Percentiles rank a stretch among this genome's conserved stretches.
Conservation (phyloP, 2,888 invertebrate genomes). For the Cremastobaeus sp. region DNA sequence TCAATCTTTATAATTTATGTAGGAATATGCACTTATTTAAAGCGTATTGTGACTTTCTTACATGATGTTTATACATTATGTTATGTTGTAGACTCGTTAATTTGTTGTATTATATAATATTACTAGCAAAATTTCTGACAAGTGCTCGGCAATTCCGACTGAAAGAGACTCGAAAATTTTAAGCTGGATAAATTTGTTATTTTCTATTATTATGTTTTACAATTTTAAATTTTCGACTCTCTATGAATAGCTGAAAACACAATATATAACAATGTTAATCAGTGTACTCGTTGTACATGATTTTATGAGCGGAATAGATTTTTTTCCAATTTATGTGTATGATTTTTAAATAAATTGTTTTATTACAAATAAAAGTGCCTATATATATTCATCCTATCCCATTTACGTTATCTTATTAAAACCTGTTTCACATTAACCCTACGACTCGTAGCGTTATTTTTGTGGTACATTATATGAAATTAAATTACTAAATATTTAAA, state of each 20-base stretch:
- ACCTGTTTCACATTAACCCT: conserved; percentile 63
- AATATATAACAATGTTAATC: no score
- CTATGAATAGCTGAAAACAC: no score
- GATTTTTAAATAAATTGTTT: conserved; percentile 67
- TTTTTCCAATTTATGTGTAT: conserved; percentile 61
- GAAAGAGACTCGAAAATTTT: conserved; percentile 26
- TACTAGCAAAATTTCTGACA: no score
- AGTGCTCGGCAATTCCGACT: no score
- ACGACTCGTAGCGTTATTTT: no score
- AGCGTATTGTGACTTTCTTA: conserved; percentile 60
- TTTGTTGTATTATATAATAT: no score
- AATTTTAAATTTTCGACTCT: conserved; percentile 50
- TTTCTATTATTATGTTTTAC: no score
- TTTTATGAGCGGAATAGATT: conserved; percentile 34
- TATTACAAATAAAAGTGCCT: conserved; percentile 66
- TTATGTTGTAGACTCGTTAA: conserved; percentile 38
- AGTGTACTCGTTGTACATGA: conserved; percentile 27
- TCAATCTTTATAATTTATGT: conserved; percentile 45
- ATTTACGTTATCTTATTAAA: conserved; percentile 63
- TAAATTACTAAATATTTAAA: no score
- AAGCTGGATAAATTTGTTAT: no score
- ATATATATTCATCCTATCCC: conserved; percentile 65
- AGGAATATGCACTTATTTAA: conserved; percentile 31
- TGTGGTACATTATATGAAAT: no score
- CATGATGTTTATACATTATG: conserved; percentile 40